Conservation (phyloP, 2,888 invertebrate genomes). For the Acrobeloides nanus region DNA sequence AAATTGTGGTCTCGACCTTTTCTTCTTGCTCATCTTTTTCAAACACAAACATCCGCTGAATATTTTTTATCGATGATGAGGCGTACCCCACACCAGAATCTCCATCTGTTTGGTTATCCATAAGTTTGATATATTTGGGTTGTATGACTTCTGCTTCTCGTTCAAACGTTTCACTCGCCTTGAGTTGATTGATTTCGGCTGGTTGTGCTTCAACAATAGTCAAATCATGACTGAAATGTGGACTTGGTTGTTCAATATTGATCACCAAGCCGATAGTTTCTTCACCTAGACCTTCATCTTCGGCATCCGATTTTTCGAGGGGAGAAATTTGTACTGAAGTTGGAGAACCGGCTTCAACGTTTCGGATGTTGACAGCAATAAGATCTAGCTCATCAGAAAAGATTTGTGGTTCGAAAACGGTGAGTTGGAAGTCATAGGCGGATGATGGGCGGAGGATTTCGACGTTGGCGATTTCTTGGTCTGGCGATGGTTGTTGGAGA, state of each 20-base stretch:
- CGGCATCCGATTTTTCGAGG: not conserved
- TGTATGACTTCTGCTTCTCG: constrained; percentile 2
- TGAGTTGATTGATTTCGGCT: constrained; percentile 3
- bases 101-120: not conserved
- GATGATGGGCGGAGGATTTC: constrained; percentile 29
- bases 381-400: not conserved
- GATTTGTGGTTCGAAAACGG: constrained; percentile 25
- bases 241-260: constrained; percentile 6
- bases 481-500: too few relatives aligned
- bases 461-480: constrained; percentile 31
- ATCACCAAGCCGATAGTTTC: constrained; percentile 10
- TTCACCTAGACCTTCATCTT: constrained; percentile 8
- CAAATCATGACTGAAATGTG: constrained; percentile 1
- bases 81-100: not conserved
- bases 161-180: constrained; percentile 1
- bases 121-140: constrained; percentile 3
- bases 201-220: constrained; percentile 3
- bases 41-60: not conserved
- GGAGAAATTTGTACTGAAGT: not conserved
- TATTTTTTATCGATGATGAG: not conserved
- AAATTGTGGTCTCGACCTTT: not conserved
- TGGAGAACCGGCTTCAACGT: too few relatives aligned
- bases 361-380: too few relatives aligned
- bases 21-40: not conserved
- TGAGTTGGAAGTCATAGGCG: constrained; percentile 32